These are phyloP conservation scores for Gephyroberyx darwinii DNA, from an alignment of 2,797 vertebrate genomes.

Conservation along the genomic window DNA sequence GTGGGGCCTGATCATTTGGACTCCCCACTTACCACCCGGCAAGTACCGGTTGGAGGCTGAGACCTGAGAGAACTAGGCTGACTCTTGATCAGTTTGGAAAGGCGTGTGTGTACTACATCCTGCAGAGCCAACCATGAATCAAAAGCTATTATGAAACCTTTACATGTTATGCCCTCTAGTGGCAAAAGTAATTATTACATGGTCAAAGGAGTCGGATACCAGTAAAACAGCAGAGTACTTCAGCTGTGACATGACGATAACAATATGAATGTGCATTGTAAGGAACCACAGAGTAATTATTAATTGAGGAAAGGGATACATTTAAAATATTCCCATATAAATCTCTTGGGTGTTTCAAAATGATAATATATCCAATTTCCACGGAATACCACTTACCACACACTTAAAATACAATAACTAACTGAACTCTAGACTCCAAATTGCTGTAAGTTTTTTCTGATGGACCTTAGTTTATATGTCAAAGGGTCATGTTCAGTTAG, in stretches of 20 bases:
- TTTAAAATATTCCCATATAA: background rate
- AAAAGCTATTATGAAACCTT: slow-evolving; percentile 34
- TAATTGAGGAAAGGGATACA: background rate
- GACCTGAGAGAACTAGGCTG: background rate
- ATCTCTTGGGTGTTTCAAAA: no score
- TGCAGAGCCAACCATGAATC: background rate
- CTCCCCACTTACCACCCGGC: background rate
- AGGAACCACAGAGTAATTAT: no score
- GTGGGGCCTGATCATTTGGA: slow-evolving; percentile 1
- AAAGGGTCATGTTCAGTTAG: background rate
- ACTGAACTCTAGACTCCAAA: background rate
- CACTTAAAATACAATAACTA: no score
- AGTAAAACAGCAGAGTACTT: no score
- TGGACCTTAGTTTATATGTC: background rate
- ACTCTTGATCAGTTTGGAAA: slow-evolving; percentile 1
- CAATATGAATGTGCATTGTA: no score
- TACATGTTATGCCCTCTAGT: slow-evolving; percentile 57
- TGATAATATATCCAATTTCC: background rate
- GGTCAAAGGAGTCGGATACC: background rate
- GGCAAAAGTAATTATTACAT: slow-evolving; percentile 21
- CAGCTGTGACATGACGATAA: no score
- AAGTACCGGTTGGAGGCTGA: slow-evolving; percentile 8
- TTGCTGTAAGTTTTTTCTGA: background rate
- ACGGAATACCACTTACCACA: background rate
- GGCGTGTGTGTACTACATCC: background rate